Percentiles rank a stretch among this genome's conserved stretches.
These are phyloP conservation scores for Atlantisia rogersi DNA, from an alignment of 2,113 vertebrate genomes.

Conservation along the genomic window DNA sequence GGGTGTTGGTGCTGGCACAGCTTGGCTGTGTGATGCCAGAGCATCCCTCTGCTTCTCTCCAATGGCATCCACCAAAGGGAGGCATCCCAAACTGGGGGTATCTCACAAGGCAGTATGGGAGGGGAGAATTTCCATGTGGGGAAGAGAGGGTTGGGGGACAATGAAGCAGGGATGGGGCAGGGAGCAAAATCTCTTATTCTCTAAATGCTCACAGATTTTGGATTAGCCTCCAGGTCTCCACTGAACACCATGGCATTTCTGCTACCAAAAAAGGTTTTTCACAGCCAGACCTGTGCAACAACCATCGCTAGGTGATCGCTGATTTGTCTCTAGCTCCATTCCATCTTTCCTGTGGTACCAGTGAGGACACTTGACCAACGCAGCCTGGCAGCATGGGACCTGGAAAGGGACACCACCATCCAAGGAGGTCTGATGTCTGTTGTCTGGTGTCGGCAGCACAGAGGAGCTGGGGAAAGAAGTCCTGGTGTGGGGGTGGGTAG, in stretches of 20 bases:
- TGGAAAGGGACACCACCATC: background rate
- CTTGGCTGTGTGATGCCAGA: background rate
- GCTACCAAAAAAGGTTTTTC: background rate
- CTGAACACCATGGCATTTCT: background rate
- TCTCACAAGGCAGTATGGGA: background rate
- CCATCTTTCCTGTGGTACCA: background rate
- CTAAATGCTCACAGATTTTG: background rate
- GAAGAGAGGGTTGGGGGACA: background rate
- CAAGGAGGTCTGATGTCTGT: background rate
- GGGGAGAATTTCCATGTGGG: background rate
- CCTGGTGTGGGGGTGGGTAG: background rate
- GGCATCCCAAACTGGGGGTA: background rate
- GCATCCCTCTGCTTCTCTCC: background rate
- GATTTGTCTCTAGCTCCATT: background rate
- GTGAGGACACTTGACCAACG: background rate
- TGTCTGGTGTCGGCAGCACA: background rate
- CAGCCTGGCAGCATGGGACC: background rate
- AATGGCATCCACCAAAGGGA: rapidly evolving
- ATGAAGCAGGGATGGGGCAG: background rate
- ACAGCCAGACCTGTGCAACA: background rate
- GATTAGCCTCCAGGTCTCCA: background rate
- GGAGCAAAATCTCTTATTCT: background rate
- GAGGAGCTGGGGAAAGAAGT: background rate
- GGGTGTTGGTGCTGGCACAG: background rate
- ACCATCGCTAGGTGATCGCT: background rate